A percentile compares a stretch with the other conserved stretches of the same genome.
Conservation (phyloP, 2,113 vertebrate genomes). For the Echinops telfairi region DNA sequence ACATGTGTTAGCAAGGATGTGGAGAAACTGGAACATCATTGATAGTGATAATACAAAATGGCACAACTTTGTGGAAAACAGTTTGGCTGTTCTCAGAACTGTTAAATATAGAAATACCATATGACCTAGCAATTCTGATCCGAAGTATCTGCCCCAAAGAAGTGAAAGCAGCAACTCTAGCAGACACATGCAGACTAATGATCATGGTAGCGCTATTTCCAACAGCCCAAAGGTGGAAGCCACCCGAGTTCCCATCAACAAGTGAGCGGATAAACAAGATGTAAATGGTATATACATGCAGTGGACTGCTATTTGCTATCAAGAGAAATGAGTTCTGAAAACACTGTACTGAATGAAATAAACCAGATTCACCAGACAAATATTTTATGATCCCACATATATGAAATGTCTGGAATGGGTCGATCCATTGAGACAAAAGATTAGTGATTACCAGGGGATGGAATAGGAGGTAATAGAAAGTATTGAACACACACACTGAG, state of each 20-base stretch:
- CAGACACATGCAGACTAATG: slow-evolving; percentile 18
- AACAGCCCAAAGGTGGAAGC: slow-evolving; percentile 25
- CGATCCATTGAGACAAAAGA: not conserved
- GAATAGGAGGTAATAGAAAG: not conserved
- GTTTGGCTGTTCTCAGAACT: slow-evolving; percentile 13
- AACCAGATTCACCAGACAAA: not conserved
- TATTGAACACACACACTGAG: not conserved
- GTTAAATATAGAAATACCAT: slow-evolving; percentile 19
- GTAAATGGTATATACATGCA: not conserved
- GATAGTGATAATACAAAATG: slow-evolving; percentile 28
- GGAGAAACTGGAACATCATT: slow-evolving; percentile 28
- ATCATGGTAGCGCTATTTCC: slow-evolving; percentile 17
- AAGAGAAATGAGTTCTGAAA: slow-evolving; percentile 15
- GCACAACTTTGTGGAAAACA: slow-evolving; percentile 15
- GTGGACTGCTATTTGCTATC: not conserved
- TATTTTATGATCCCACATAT: not conserved
- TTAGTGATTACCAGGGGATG: not conserved
- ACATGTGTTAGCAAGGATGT: slow-evolving; percentile 12
- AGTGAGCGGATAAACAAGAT: not conserved
- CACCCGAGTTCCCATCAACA: not conserved
- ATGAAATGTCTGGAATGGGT: not conserved
- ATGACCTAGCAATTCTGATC: slow-evolving; percentile 16
- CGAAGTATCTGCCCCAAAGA: not conserved
- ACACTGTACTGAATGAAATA: not conserved
- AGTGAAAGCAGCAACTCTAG: slow-evolving; percentile 30